Evolutionary conservation across 2,113 vertebrate species (phyloP).

Genomic region (Microtus oregoni): DNA sequence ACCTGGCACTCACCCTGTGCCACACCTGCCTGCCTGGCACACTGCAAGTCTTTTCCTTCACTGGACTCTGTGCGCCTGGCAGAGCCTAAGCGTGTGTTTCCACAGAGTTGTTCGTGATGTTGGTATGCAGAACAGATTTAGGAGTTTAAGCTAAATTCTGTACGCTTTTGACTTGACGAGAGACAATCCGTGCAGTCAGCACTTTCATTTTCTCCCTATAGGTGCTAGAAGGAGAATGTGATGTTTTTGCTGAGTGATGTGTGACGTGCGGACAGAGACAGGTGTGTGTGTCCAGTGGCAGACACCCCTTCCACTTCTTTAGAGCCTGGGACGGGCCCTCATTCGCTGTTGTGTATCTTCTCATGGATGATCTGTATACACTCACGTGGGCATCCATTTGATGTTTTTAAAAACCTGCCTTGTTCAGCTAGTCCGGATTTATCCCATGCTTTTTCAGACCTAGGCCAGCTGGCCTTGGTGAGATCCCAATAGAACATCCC

Average conservation of each 20-base stretch:
- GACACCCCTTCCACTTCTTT: not conserved
- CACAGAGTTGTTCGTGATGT: not conserved
- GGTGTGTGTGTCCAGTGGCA: not conserved
- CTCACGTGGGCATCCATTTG: not conserved
- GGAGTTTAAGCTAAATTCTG: not conserved
- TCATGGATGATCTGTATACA: not conserved
- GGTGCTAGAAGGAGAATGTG: conserved; percentile 32
- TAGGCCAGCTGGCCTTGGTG: too few relatives aligned
- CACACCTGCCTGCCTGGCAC: not conserved
- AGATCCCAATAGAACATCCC: too few relatives aligned
- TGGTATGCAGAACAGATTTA: not conserved
- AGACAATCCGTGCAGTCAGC: not conserved
- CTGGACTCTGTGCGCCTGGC: not conserved
- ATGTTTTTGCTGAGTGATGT: not conserved
- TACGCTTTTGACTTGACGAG: not conserved
- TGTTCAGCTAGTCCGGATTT: too few relatives aligned
- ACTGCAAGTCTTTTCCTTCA: not conserved
- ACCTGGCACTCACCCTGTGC: too few relatives aligned
- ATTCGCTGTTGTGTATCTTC: conserved; percentile 3
- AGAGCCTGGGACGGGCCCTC: not conserved
- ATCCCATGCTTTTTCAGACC: too few relatives aligned
- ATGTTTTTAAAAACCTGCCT: not conserved
- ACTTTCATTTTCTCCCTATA: not conserved
- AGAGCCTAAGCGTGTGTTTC: not conserved
- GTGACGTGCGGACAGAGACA: accelerated